These are phyloP conservation scores for Microdon myrmicae DNA, from an alignment of 2,888 invertebrate species.

Conservation along the genomic window DNA sequence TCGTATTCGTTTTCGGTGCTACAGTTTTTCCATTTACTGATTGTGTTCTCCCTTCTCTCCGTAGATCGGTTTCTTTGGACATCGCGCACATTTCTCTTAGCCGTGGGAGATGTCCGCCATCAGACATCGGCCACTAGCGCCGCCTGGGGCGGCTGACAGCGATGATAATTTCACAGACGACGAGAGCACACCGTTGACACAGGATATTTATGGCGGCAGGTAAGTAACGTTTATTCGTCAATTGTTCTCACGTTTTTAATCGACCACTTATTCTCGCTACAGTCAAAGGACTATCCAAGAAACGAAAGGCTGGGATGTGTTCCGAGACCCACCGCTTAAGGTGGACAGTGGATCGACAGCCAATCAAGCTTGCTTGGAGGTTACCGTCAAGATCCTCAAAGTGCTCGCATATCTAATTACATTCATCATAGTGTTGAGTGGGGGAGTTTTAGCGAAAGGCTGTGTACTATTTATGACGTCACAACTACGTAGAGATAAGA, in stretches of 20 bases:
- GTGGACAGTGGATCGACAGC: slow-evolving; percentile 90
- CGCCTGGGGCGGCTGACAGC: slow-evolving; percentile 69
- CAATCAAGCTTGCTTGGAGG: slow-evolving; percentile 85
- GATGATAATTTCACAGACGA: slow-evolving; percentile 86
- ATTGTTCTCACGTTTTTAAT: slow-evolving; percentile 5
- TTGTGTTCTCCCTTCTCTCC: slow-evolving; percentile 17
- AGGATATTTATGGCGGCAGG: slow-evolving; percentile 92
- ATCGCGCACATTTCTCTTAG: slow-evolving; percentile 42
- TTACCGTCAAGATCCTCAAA: slow-evolving; percentile 86
- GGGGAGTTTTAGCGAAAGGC: slow-evolving; percentile 89
- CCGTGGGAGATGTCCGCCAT: slow-evolving; percentile 71
- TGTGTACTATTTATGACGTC: slow-evolving; percentile 92
- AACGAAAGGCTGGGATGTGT: slow-evolving; percentile 97
- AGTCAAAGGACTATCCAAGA: slow-evolving; percentile 86
- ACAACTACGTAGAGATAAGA: slow-evolving; percentile 81
- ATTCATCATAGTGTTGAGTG: slow-evolving; percentile 84
- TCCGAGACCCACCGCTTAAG: slow-evolving; percentile 89
- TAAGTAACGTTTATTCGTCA: slow-evolving; percentile 65
- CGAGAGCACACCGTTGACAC: slow-evolving; percentile 86
- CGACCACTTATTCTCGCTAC: slow-evolving; percentile 30
- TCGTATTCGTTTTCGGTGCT: not conserved
- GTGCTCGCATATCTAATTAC: slow-evolving; percentile 86
- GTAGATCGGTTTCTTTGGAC: slow-evolving; percentile 25
- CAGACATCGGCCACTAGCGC: slow-evolving; percentile 72
- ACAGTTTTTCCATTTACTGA: not conserved